Conservation (phyloP, 2,113 vertebrate species). For the Colaptes auratus region DNA sequence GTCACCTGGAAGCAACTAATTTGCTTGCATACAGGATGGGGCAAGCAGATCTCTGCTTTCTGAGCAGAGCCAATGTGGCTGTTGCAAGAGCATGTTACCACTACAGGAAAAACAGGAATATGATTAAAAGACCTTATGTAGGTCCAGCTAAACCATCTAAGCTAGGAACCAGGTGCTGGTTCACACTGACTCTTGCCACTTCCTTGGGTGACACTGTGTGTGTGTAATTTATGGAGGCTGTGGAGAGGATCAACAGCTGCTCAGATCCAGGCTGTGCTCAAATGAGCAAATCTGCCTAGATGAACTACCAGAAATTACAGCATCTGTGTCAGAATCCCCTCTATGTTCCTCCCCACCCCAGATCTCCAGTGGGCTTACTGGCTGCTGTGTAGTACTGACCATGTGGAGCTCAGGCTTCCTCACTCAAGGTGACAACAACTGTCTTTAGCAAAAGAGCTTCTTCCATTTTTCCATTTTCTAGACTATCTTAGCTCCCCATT, state of each 20-base stretch:
- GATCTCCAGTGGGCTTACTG: neutral
- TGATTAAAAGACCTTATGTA: neutral
- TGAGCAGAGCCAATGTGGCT: neutral
- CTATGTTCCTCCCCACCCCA: neutral
- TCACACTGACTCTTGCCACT: neutral
- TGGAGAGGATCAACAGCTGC: neutral
- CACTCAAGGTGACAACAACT: neutral
- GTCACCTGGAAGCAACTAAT: neutral
- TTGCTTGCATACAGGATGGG: neutral
- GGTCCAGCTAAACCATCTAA: neutral
- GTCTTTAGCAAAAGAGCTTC: too few relatives aligned
- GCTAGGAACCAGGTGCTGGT: neutral
- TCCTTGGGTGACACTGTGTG: accelerated
- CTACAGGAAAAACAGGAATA: neutral
- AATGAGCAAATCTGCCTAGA: accelerated
- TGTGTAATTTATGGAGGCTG: neutral
- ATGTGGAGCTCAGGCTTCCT: neutral
- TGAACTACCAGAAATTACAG: accelerated
- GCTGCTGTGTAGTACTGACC: neutral
- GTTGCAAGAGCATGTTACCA: neutral
- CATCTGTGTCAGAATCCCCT: neutral
- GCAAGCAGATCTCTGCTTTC: neutral
- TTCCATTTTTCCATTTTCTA: neutral
- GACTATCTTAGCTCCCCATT: neutral
- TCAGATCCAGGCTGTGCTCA: neutral